Evolutionary conservation across 2,888 invertebrate genomes (phyloP), one percentile per base, ranked within the genome.

Genomic region (Parnassius apollo): DNA sequence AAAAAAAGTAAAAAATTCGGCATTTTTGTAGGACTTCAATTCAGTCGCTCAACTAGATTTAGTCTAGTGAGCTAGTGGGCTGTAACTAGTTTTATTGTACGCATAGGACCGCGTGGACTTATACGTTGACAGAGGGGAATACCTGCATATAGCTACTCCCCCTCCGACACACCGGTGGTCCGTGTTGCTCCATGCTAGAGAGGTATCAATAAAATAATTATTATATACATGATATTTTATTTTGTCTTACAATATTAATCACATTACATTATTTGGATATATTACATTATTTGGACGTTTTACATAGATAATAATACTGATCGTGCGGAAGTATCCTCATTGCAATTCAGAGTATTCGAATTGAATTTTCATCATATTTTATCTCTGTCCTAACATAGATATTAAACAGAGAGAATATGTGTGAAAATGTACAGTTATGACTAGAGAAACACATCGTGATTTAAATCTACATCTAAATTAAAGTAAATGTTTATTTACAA

Each of bases 391-490:
- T 53, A 45, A 51, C 46, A 46, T 62, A 58, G 49, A 57, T 35
- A 50, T 59, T 55, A 59, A 59, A 63, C 54, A 63, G 55, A 63
- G 55, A 50, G 12, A 35, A 50, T 48, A 54, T 9, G 46, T 18
- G 35, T 48, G 49, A 59, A 51, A 52, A 67, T 64, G 59, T 66
- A 65, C 65, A 65, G 56, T 57, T 57, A 64, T 69, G 70, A 70
- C 70, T 68, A 70, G 69, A 69, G 52, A 59, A 65, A 66, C 66
- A 70, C 56, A 51, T 56, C 48, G 54, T 59, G 63, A 56, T 42
- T 54, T 53, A 50, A 18, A 42, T 50, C 44, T 59, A 55, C 0
- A 4, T 42, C 12, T 53, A 56, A 10, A 25, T 4, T 53, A 59
- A 59, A 46, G 0, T 59, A 59, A 22, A 48, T 0, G 35, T 52